Conservation (phyloP, 2,888 invertebrate genomes). For the Altica lythri region DNA sequence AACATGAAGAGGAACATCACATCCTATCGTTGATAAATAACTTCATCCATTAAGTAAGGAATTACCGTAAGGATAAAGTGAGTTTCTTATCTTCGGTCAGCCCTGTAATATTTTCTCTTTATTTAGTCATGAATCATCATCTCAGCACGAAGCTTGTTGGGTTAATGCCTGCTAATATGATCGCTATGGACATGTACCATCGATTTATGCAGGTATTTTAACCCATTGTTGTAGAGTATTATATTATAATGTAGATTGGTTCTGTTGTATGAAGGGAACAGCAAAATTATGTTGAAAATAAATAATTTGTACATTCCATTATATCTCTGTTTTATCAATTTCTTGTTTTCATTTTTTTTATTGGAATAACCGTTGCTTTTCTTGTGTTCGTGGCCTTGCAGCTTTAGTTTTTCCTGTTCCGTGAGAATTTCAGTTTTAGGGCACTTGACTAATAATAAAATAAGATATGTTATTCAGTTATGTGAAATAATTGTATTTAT, state of each 20-base stretch:
- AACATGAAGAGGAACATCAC: slow-evolving; percentile 4
- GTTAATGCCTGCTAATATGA: slow-evolving; percentile 14
- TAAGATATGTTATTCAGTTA: too few relatives aligned
- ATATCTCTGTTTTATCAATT: slow-evolving; percentile 61
- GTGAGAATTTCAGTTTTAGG: not conserved
- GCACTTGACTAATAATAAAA: too few relatives aligned
- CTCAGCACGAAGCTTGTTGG: slow-evolving; percentile 37
- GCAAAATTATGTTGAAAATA: slow-evolving; percentile 63
- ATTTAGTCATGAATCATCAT: slow-evolving; percentile 34
- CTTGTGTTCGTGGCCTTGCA: slow-evolving; percentile 18
- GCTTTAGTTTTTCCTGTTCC: slow-evolving; percentile 13
- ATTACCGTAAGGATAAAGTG: slow-evolving; percentile 1
- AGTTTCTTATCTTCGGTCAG: slow-evolving; percentile 11
- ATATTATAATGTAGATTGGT: slow-evolving; percentile 47
- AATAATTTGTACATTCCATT: slow-evolving; percentile 83
- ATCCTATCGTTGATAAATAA: too few relatives aligned
- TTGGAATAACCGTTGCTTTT: slow-evolving; percentile 9
- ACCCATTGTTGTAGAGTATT: slow-evolving; percentile 43
- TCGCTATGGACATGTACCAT: slow-evolving; percentile 9
- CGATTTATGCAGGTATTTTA: slow-evolving; percentile 28
- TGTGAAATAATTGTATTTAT: too few relatives aligned
- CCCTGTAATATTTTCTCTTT: slow-evolving; percentile 33
- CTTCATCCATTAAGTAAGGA: too few relatives aligned
- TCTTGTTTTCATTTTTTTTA: slow-evolving; percentile 57
- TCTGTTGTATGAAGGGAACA: slow-evolving; percentile 63